These are phyloP conservation scores for Rhaphigaster nebulosa DNA, from an alignment of 2,888 invertebrate species.

Conservation along the genomic window DNA sequence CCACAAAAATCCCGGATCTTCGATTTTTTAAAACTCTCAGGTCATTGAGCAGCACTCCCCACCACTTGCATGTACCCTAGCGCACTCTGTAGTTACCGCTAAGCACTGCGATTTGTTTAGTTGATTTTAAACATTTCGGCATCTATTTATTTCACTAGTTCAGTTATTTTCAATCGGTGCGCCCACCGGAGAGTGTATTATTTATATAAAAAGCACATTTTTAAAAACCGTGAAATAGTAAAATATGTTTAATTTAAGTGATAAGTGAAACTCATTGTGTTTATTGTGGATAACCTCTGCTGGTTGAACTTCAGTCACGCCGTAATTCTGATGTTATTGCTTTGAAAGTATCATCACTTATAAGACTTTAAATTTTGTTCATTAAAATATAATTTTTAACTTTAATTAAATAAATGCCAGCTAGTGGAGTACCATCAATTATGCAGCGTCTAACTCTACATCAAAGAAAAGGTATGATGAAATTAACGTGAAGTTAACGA, in stretches of 20 bases:
- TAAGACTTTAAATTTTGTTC: neutral
- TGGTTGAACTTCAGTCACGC: neutral
- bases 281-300: neutral
- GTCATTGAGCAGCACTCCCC: neutral
- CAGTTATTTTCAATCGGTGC: neutral
- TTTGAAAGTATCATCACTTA: neutral
- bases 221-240: neutral
- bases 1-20: neutral
- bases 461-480: neutral
- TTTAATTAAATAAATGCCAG: neutral
- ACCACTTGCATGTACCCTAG: neutral
- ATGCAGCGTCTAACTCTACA: neutral
- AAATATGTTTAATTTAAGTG: neutral
- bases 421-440: neutral
- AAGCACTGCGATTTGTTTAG: neutral
- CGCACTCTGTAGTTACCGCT: constrained; percentile 17
- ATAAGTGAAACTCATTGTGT: neutral
- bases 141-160: neutral
- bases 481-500: neutral
- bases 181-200: neutral
- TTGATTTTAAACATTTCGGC: neutral
- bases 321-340: neutral
- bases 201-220: neutral
- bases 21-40: neutral
- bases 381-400: neutral